Conservation (phyloP, 2,888 invertebrate genomes). For the Acronicta alni region DNA sequence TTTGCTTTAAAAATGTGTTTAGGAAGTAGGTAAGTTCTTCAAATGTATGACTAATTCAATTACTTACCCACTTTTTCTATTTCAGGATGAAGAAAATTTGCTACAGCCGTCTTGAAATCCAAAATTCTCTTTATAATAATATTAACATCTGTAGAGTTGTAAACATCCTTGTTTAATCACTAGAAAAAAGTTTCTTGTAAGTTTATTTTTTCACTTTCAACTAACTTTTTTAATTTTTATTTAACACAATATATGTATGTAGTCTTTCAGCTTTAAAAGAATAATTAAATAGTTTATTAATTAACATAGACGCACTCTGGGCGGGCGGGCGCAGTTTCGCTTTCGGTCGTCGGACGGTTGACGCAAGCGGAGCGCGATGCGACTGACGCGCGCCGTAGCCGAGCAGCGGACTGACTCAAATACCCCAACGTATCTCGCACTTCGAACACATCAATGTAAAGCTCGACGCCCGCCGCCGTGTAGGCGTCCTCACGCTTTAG, state of each 20-base stretch:
- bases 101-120: constrained; percentile 63
- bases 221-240: constrained; percentile 35
- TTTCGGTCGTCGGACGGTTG: constrained; percentile 54
- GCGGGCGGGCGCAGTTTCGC: constrained; percentile 67
- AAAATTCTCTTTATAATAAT: constrained; percentile 54
- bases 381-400: constrained; percentile 65
- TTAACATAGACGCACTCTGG: constrained; percentile 55
- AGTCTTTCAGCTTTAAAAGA: constrained; percentile 35
- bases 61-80: constrained; percentile 85
- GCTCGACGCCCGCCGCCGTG: constrained; percentile 55
- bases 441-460: constrained; percentile 55
- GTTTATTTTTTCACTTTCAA: constrained; percentile 44
- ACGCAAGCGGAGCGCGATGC: constrained; percentile 63
- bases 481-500: constrained; percentile 51
- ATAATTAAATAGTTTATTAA: constrained; percentile 46
- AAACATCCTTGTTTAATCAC: constrained; percentile 64
- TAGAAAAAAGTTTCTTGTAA: constrained; percentile 46
- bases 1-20: background rate
- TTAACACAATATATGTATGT: constrained; percentile 28
- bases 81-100: constrained; percentile 59
- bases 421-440: constrained; percentile 59
- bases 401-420: constrained; percentile 70
- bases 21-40: constrained; percentile 1
- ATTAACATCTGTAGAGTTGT: constrained; percentile 36
- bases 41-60: constrained; percentile 46